phyloP scores from a whole-genome alignment of 2,888 invertebrate genomes.

The Aplocera efformata region DNA sequence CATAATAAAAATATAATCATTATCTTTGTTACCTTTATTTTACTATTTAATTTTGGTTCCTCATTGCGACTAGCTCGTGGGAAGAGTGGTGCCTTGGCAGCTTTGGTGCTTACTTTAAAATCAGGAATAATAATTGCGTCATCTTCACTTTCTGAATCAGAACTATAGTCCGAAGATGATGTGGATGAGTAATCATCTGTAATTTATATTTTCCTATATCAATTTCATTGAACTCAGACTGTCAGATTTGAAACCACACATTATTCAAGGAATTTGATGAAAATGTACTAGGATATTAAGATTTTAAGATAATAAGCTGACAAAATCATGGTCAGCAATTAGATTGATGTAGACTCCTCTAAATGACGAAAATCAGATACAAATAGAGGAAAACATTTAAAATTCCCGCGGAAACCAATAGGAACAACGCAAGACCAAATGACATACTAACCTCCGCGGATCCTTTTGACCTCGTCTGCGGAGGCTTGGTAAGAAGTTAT shows the following conservation, averaged over 20 bases:
- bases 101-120: conserved; percentile 38
- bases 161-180: conserved; percentile 67
- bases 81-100: conserved; percentile 52
- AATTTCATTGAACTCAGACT: too few relatives aligned
- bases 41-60: conserved; percentile 60
- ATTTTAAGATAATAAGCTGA: too few relatives aligned
- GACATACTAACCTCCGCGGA: conserved; percentile 63
- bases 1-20: not conserved
- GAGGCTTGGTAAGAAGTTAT: conserved; percentile 74
- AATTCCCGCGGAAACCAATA: conserved; percentile 56
- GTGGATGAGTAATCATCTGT: conserved; percentile 56
- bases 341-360: too few relatives aligned
- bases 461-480: conserved; percentile 73
- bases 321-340: too few relatives aligned
- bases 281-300: too few relatives aligned
- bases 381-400: conserved; percentile 27
- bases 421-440: conserved; percentile 21
- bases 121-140: conserved; percentile 62
- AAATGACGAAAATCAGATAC: too few relatives aligned
- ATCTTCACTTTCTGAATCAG: conserved; percentile 71
- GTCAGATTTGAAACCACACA: too few relatives aligned
- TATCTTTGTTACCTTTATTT: conserved; percentile 48
- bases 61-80: conserved; percentile 68
- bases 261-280: too few relatives aligned
- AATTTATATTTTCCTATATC: too few relatives aligned